phyloP scores from a whole-genome alignment of 2,113 vertebrate genomes.

The Narcine bancroftii region DNA sequence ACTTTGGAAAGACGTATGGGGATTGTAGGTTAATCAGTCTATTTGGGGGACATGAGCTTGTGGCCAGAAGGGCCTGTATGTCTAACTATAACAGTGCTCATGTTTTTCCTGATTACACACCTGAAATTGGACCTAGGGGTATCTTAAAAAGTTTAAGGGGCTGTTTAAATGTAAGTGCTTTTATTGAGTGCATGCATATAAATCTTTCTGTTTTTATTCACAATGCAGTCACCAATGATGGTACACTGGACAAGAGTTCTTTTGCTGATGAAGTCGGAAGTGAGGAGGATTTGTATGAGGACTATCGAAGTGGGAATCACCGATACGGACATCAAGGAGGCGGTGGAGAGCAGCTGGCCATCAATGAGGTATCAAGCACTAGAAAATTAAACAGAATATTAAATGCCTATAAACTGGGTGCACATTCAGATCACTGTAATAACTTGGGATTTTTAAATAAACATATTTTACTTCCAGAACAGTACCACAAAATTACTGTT shows the following conservation, averaged over 20 bases:
- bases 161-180: neutral
- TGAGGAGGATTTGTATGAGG: constrained; percentile 83
- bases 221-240: constrained; percentile 69
- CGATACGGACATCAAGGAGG: constrained; percentile 78
- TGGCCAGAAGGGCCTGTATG: too few species aligned
- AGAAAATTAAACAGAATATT: neutral
- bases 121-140: neutral
- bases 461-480: neutral
- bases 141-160: neutral
- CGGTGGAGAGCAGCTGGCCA: constrained; percentile 86
- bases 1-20: too few species aligned
- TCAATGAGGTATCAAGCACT: constrained; percentile 74
- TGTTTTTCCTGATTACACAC: neutral
- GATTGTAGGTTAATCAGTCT: too few species aligned
- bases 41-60: too few species aligned
- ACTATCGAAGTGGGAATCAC: constrained; percentile 69
- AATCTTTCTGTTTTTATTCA: constrained; percentile 39
- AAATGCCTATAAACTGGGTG: neutral
- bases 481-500: neutral
- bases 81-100: too few species aligned
- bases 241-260: constrained; percentile 59
- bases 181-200: neutral
- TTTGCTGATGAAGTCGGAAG: constrained; percentile 67
- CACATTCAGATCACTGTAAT: neutral
- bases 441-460: neutral